Conservation (phyloP, 2,113 vertebrate species). For the Porphyrio hochstetteri region DNA sequence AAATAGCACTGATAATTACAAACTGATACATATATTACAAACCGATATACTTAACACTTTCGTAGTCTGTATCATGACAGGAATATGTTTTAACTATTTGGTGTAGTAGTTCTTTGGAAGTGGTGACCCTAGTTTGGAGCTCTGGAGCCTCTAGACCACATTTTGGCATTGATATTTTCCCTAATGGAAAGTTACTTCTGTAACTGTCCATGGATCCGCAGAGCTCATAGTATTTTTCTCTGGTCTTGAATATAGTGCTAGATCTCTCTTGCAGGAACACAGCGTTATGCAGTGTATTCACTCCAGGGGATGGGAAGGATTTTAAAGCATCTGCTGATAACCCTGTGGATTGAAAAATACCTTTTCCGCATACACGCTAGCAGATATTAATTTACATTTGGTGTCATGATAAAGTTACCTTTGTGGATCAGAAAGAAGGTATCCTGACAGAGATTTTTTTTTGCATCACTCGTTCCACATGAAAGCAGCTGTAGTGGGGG, state of each 20-base stretch:
- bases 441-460: not conserved
- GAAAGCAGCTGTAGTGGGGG: fast-evolving
- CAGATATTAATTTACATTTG: conserved; percentile 19
- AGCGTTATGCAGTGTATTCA: not conserved
- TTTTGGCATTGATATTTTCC: not conserved
- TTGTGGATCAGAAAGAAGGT: not conserved
- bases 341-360: not conserved
- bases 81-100: not conserved
- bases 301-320: not conserved
- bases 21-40: not conserved
- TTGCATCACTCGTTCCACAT: not conserved
- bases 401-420: conserved; percentile 24
- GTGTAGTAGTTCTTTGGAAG: not conserved
- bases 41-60: not conserved
- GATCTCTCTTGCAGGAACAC: not conserved
- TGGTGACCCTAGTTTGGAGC: not conserved
- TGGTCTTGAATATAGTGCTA: not conserved
- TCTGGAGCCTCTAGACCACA: not conserved
- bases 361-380: not conserved
- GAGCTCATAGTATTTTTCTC: not conserved
- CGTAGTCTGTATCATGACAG: not conserved
- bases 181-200: not conserved
- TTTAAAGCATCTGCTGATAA: conserved; percentile 3
- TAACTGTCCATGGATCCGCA: not conserved
- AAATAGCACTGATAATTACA: not conserved